A percentile compares a stretch with the other conserved stretches of the same genome.
Evolutionary conservation across 1,140 invertebrate genomes (phyloP).

Genomic region (Philopotamus ludificatus): DNA sequence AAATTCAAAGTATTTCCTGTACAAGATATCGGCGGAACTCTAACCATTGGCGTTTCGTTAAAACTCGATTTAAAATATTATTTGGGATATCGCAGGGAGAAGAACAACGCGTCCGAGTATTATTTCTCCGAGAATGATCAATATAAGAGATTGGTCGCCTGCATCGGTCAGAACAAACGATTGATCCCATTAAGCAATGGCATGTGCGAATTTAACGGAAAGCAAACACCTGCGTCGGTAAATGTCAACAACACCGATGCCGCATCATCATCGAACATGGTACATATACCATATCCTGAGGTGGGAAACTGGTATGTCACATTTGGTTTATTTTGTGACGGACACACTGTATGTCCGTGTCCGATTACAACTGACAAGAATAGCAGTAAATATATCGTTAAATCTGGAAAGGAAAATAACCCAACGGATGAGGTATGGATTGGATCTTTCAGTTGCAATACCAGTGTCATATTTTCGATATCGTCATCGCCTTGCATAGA

Average conservation of each 20-base stretch:
- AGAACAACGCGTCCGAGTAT: slow-evolving; percentile 44
- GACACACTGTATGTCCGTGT: slow-evolving; percentile 50
- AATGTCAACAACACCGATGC: slow-evolving; percentile 60
- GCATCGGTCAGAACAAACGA: slow-evolving; percentile 57
- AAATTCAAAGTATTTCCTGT: slow-evolving; percentile 66
- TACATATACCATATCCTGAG: slow-evolving; percentile 77
- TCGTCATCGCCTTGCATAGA: slow-evolving; percentile 67
- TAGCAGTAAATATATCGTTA: slow-evolving; percentile 49
- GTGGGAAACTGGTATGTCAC: slow-evolving; percentile 74
- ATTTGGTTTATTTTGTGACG: slow-evolving; percentile 62
- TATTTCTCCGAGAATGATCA: slow-evolving; percentile 50
- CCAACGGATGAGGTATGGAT: slow-evolving; percentile 38
- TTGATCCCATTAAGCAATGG: slow-evolving; percentile 58
- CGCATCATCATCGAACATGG: slow-evolving; percentile 40
- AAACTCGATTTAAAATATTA: slow-evolving; percentile 57
- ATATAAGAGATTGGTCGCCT: slow-evolving; percentile 57
- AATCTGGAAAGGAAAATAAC: slow-evolving; percentile 34
- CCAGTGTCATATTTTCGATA: slow-evolving; percentile 60
- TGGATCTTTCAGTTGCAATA: slow-evolving; percentile 48
- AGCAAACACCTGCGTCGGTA: slow-evolving; percentile 53
- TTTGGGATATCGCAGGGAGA: slow-evolving; percentile 52
- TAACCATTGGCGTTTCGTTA: slow-evolving; percentile 64
- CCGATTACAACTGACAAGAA: slow-evolving; percentile 45
- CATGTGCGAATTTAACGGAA: slow-evolving; percentile 57
- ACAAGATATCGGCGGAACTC: slow-evolving; percentile 69